Conservation (phyloP, 2,888 invertebrate genomes). For the Chydorus sphaericus region DNA sequence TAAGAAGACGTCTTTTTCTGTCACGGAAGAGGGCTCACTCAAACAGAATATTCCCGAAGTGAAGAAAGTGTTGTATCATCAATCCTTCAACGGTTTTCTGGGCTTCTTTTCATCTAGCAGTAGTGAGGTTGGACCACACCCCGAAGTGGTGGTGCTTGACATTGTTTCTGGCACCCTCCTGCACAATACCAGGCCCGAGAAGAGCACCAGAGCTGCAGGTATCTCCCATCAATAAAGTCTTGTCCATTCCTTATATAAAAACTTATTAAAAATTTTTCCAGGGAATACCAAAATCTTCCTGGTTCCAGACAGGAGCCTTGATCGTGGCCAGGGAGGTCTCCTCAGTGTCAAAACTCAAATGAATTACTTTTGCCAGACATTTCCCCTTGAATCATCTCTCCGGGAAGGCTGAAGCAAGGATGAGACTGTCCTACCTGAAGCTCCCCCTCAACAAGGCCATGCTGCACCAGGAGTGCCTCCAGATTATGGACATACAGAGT, state of each 20-base stretch:
- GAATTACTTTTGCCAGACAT: constrained; percentile 82
- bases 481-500: constrained; percentile 53
- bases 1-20: not conserved
- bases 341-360: too few relatives aligned
- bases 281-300: too few relatives aligned
- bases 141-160: constrained; percentile 23
- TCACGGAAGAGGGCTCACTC: constrained; percentile 8
- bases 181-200: constrained; percentile 21
- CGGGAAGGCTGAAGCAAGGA: constrained; percentile 63
- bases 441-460: constrained; percentile 76
- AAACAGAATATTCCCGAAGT: constrained; percentile 15
- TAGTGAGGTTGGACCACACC: constrained; percentile 18
- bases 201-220: too few relatives aligned
- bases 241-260: too few relatives aligned
- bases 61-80: constrained; percentile 22
- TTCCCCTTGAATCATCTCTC: constrained; percentile 73
- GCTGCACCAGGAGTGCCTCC: constrained; percentile 64
- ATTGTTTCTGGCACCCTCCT: constrained; percentile 22
- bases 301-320: too few relatives aligned
- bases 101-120: constrained; percentile 16
- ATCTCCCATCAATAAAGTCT: too few relatives aligned
- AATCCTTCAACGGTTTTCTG: constrained; percentile 24
- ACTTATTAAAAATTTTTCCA: too few relatives aligned
- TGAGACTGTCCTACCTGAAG: constrained; percentile 65
- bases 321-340: too few relatives aligned